Percentiles rank a stretch among this genome's conserved stretches.
Evolutionary conservation across 2,888 invertebrate species (phyloP).

Genomic region (Ophion slaviceki): DNA sequence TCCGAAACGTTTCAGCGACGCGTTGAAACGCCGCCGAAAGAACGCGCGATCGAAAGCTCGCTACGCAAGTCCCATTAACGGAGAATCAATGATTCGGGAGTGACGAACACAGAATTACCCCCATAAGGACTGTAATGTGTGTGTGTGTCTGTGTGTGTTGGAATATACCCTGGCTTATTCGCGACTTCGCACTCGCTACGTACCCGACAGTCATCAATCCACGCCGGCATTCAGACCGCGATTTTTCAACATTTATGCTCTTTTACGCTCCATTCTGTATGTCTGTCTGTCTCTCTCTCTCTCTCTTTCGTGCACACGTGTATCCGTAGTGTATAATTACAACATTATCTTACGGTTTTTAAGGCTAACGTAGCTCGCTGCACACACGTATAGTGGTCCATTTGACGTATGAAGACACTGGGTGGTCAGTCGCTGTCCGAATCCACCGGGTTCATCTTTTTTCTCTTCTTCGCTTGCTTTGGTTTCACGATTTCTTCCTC

Average conservation of each 20-base stretch:
- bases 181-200: constrained; percentile 9
- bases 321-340: constrained; percentile 66
- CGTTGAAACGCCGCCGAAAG: constrained; percentile 5
- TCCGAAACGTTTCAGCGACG: constrained; percentile 15
- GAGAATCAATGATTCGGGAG: constrained; percentile 35
- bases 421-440: constrained; percentile 96
- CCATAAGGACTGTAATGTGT: constrained; percentile 45
- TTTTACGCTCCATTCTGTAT: constrained; percentile 15
- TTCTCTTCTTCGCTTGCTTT: constrained; percentile 95
- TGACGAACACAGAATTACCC: neutral
- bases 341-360: constrained; percentile 81
- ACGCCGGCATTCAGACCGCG: constrained; percentile 16
- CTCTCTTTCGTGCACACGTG: constrained; percentile 44
- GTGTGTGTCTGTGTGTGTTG: neutral
- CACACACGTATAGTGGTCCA: constrained; percentile 81
- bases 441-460: constrained; percentile 90
- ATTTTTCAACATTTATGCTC: constrained; percentile 48
- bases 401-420: constrained; percentile 82
- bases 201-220: constrained; percentile 35
- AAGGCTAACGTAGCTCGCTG: constrained; percentile 81
- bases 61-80: constrained; percentile 27
- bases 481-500: constrained; percentile 96
- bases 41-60: constrained; percentile 17
- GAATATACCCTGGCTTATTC: constrained; percentile 23
- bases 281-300: constrained; percentile 53